phyloP scores from a whole-genome alignment of 2,113 vertebrate species.

The Centropristis striata region DNA sequence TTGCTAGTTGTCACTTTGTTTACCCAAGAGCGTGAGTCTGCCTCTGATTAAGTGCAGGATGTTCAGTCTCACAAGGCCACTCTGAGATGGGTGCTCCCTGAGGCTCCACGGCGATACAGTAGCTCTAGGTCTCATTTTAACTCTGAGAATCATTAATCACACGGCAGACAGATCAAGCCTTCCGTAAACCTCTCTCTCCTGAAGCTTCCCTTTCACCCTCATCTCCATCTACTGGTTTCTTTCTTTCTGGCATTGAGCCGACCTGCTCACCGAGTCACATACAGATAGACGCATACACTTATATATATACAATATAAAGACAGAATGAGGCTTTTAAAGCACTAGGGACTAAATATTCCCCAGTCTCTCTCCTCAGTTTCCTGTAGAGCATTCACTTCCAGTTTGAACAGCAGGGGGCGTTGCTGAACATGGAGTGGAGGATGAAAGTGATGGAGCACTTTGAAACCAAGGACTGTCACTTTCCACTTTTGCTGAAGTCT shows the following conservation, averaged over 20 bases:
- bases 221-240: constrained; percentile 16
- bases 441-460: constrained; percentile 30
- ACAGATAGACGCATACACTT: not conserved
- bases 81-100: not conserved
- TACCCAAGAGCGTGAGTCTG: constrained; percentile 27
- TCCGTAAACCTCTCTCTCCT: constrained; percentile 16
- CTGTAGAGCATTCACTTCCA: not conserved
- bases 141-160: constrained; percentile 55
- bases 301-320: not conserved
- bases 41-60: constrained; percentile 35
- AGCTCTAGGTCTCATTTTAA: constrained; percentile 43
- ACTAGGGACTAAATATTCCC: not conserved
- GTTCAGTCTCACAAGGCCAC: constrained; percentile 26
- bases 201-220: not conserved
- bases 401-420: not conserved
- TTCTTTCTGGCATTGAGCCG: not conserved
- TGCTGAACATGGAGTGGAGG: not conserved
- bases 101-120: constrained; percentile 16
- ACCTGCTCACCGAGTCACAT: not conserved
- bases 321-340: constrained; percentile 4
- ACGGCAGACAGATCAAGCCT: constrained; percentile 30
- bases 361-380: not conserved
- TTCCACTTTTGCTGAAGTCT: constrained; percentile 11
- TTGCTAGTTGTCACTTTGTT: constrained; percentile 10
- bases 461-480: constrained; percentile 17